phyloP scores from a whole-genome alignment of 1,140 invertebrate genomes.

The Sesamia nonagrioides region DNA sequence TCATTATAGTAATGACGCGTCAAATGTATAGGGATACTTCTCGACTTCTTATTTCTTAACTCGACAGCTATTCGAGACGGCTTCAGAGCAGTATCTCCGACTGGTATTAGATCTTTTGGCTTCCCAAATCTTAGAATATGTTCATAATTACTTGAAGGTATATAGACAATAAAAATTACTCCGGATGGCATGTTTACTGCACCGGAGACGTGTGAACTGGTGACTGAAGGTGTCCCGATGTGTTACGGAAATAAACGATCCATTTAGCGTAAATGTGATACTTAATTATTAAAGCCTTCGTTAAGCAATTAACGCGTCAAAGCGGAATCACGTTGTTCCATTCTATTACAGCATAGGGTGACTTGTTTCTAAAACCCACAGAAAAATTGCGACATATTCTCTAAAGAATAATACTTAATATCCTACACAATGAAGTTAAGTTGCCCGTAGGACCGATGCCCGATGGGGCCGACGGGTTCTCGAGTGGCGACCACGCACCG shows the following conservation, averaged over 20 bases:
- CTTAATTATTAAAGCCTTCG: constrained; percentile 46
- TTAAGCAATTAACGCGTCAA: constrained; percentile 47
- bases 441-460: too few relatives aligned
- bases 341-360: not conserved
- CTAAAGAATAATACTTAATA: too few relatives aligned
- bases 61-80: constrained; percentile 72
- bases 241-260: constrained; percentile 5
- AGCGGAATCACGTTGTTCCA: not conserved
- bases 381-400: too few relatives aligned
- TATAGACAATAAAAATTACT: constrained; percentile 78
- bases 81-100: constrained; percentile 60
- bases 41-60: constrained; percentile 73
- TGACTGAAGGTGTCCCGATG: not conserved
- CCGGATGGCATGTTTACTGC: constrained; percentile 68
- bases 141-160: constrained; percentile 79
- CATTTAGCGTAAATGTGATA: constrained; percentile 19
- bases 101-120: constrained; percentile 66
- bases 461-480: too few relatives aligned
- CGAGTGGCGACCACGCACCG: too few relatives aligned
- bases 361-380: not conserved
- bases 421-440: too few relatives aligned
- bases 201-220: not conserved
- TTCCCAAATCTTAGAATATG: constrained; percentile 78
- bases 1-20: constrained; percentile 77
- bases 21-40: constrained; percentile 76